Base-by-base conservation (phyloP, 1,140 invertebrate genomes). In the Phymastichus coffea region DNA sequence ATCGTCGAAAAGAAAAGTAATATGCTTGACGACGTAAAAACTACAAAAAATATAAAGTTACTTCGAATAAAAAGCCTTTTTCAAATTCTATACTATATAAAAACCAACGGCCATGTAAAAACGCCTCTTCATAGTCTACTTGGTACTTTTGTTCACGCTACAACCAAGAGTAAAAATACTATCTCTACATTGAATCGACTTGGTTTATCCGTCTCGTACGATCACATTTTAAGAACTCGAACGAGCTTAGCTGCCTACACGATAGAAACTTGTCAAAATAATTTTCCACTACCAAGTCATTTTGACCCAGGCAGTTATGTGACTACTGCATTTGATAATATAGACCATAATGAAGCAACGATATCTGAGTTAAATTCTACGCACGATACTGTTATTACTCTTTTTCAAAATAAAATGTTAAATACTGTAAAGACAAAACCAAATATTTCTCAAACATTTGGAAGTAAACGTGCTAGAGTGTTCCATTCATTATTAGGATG, bases 281-380 rank as follows among this genome's bases (percentile, higher is more conserved):
- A n/a, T n/a, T n/a, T n/a, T n/a, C 49, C 51, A 10, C 49, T 63
- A 15, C 52, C 52, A n/a, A 44, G 41, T 17, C 56, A 58, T 51
- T 58, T 53, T 51, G 25, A 55, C 44, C 12, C 30, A 10, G 28
- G 28, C 12, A 41, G 41, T 35, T 63, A 33, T 22, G 28, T 44
- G 3, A 55, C 47, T 26, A 55, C 17, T 3, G 38, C 55, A 15
- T 66, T 66, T 25, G 58, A 64, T 25, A 63, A 63, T 41, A 61
- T 61, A 51, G 61, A 66, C 22, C 58, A 66, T 51, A 28, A 58
- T n/a, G 61, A 57, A 44, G 30, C 19, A 10, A 64, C 53, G 10
- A 23, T 47, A 17, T 61, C 61, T 20, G 64, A 55, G 3, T 35
- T 57, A 22, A 43, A 61, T 37, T 38, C 53, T 17, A 58, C 49